Evolutionary conservation across 2,888 invertebrate species (phyloP), one percentile per base, ranked within the genome.

Genomic region (Tuberolachnus salignus): DNA sequence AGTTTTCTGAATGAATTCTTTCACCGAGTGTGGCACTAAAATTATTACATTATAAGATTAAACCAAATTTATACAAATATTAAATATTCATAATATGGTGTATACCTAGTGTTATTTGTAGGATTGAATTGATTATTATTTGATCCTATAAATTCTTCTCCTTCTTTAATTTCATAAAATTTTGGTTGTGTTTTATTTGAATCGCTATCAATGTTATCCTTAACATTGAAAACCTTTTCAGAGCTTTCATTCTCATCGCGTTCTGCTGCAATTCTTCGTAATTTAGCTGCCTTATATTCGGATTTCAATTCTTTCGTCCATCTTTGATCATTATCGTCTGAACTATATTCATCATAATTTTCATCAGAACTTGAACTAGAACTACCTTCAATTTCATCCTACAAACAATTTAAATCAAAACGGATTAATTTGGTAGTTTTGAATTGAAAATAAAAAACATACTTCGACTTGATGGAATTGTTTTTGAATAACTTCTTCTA

Each of bases 291-390:
- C 83, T 88, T 88, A 84, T 93, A 91, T 84, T 92, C 90, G 84
- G 91, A 91, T 84, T 92, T 92, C 80, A 94, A 90, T 86, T 95
- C 93, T 84, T 91, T 90, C 0, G 90, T 89, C 92, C 93, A 94
- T 8, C 90, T 88, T 81, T 90, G 90, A 74, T 94, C 93, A 84
- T 34, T 34, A 34, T 95, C 94, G 83, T 94, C 95, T 1, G 94
- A 94, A 85, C 92, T 89, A 57, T 83, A 83, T 14, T 82, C 83
- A 55, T 85, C 84, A 8, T 85, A 83, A 74, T 83, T 82, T 51
- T 83, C 83, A 49, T 85, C 85, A 13, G 85, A 86, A 74, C 84
- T 84, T 19, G 49, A 72, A 49, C 61, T 72, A 57, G 82, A 84
- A 67, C 86, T 86, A 67, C 86, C 86, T 80, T 82, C 82, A 34